phyloP scores from a whole-genome alignment of 1,140 invertebrate species.

The Asbolus verrucosus region DNA sequence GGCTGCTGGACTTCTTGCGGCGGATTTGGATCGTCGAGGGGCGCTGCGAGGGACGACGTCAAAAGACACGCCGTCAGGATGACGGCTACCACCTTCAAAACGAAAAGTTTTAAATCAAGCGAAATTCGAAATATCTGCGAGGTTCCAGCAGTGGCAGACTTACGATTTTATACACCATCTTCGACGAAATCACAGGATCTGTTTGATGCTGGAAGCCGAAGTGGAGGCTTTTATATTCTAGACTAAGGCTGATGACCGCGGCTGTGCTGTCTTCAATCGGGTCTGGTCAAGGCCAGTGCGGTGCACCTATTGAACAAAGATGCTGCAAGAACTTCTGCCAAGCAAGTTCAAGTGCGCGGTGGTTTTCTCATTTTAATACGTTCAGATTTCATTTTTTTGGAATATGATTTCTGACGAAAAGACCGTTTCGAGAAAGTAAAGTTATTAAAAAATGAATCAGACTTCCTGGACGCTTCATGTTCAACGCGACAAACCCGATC shows the following conservation, averaged over 20 bases:
- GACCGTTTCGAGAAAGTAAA: not conserved
- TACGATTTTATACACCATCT: slow-evolving; percentile 36
- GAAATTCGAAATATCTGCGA: too few species aligned
- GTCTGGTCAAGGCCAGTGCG: slow-evolving; percentile 40
- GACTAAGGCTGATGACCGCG: slow-evolving; percentile 41
- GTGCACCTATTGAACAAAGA: slow-evolving; percentile 23
- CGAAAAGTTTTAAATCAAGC: too few species aligned
- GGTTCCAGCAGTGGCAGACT: slow-evolving; percentile 17
- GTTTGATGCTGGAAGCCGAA: slow-evolving; percentile 4
- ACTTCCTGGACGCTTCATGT: not conserved
- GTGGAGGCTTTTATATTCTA: slow-evolving; percentile 40
- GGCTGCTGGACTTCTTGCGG: too few species aligned
- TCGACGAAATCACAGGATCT: not conserved
- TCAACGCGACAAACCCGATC: not conserved
- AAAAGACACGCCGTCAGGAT: too few species aligned
- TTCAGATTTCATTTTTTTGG: too few species aligned
- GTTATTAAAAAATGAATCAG: not conserved
- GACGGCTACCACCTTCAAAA: too few species aligned
- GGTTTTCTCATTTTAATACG: not conserved
- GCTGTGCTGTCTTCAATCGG: slow-evolving; percentile 38
- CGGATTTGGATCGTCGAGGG: too few species aligned
- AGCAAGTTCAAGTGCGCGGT: slow-evolving; percentile 4
- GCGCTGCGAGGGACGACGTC: too few species aligned
- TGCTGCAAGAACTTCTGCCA: slow-evolving; percentile 25
- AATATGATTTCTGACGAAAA: too few species aligned